A percentile compares a stretch with the other conserved stretches of the same genome.
These are phyloP conservation scores for Graphium colonna DNA, from an alignment of 2,888 invertebrate species.

Conservation along the genomic window DNA sequence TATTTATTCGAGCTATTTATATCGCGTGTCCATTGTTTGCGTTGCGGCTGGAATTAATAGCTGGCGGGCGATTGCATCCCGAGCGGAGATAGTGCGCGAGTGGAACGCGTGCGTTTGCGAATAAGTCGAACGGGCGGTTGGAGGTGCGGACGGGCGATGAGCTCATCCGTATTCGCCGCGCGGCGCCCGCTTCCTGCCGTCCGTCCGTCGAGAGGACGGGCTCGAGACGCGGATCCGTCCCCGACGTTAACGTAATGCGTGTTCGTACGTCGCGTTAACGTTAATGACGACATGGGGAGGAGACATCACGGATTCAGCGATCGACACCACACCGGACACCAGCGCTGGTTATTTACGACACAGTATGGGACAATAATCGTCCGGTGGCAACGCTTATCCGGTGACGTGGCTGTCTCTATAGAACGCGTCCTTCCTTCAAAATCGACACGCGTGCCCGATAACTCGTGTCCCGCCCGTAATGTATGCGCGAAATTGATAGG, in stretches of 20 bases:
- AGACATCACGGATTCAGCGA: slow-evolving; percentile 60
- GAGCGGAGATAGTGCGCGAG: slow-evolving; percentile 43
- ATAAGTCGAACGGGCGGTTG: slow-evolving; percentile 25
- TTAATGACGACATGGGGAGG: slow-evolving; percentile 27
- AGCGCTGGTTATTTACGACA: slow-evolving; percentile 74
- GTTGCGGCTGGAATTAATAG: slow-evolving; percentile 63
- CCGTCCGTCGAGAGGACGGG: too few species aligned
- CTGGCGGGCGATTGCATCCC: slow-evolving; percentile 53
- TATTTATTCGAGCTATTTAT: slow-evolving; percentile 73
- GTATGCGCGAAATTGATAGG: slow-evolving; percentile 37
- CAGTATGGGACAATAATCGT: slow-evolving; percentile 71
- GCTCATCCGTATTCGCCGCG: slow-evolving; percentile 71
- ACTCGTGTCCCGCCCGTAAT: slow-evolving; percentile 33
- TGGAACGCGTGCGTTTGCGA: slow-evolving; percentile 35
- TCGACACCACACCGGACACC: slow-evolving; percentile 70
- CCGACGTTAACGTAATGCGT: not conserved
- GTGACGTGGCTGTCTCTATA: slow-evolving; percentile 76
- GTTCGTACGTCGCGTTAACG: not conserved
- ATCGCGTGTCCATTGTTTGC: slow-evolving; percentile 73
- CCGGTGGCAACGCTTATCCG: slow-evolving; percentile 72
- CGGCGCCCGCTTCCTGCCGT: slow-evolving; percentile 67
- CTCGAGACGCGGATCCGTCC: slow-evolving; percentile 34
- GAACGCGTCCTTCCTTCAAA: slow-evolving; percentile 62
- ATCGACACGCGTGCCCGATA: slow-evolving; percentile 63
- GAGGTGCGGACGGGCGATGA: slow-evolving; percentile 49